Evolutionary conservation across 1,140 invertebrate species (phyloP).

Genomic region (Heliothis subflexa): DNA sequence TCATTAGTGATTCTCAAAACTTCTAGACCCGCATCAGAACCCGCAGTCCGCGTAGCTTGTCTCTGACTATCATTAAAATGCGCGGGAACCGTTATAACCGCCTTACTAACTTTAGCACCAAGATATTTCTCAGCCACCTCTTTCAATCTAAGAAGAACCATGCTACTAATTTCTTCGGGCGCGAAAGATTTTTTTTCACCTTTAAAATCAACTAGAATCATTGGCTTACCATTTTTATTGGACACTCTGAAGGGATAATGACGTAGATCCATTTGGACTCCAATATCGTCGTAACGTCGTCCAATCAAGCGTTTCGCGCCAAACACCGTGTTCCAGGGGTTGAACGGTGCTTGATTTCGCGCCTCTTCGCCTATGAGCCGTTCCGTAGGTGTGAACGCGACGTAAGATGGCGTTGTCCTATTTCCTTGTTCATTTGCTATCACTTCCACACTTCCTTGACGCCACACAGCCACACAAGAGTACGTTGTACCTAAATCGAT

Average conservation of each 20-base stretch:
- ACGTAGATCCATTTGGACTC: slow-evolving; percentile 88
- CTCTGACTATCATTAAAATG: slow-evolving; percentile 91
- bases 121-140: slow-evolving; percentile 88
- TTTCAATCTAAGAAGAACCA: slow-evolving; percentile 87
- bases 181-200: slow-evolving; percentile 87
- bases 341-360: slow-evolving; percentile 76
- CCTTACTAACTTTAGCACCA: slow-evolving; percentile 85
- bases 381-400: slow-evolving; percentile 88
- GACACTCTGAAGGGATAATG: slow-evolving; percentile 89
- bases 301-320: slow-evolving; percentile 73
- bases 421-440: slow-evolving; percentile 96
- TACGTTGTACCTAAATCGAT: slow-evolving; percentile 91
- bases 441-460: slow-evolving; percentile 93
- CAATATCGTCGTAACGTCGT: slow-evolving; percentile 66
- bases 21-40: slow-evolving; percentile 88
- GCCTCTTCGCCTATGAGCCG: slow-evolving; percentile 90
- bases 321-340: slow-evolving; percentile 73
- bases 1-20: slow-evolving; percentile 91
- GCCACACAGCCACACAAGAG: slow-evolving; percentile 90
- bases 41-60: slow-evolving; percentile 90
- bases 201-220: slow-evolving; percentile 87
- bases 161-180: slow-evolving; percentile 90
- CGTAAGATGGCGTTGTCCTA: slow-evolving; percentile 90
- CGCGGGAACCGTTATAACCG: slow-evolving; percentile 90
- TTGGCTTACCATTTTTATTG: slow-evolving; percentile 87